These are phyloP conservation scores for Ferrisia virgata DNA, from an alignment of 2,888 invertebrate genomes.

Conservation along the genomic window DNA sequence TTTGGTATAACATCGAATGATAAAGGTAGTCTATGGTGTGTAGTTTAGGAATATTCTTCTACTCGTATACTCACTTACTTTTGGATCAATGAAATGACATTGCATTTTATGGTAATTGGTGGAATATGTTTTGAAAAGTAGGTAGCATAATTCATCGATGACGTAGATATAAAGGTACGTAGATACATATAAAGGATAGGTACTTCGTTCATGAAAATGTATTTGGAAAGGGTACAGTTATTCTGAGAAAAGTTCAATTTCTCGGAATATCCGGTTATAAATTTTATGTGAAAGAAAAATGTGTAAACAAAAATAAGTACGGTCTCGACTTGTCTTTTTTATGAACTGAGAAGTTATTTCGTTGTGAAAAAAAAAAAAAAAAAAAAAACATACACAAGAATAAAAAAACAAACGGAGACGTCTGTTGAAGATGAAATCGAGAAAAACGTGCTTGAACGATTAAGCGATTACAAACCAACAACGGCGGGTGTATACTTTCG, in stretches of 20 bases:
- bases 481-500: background rate
- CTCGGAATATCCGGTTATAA: slow-evolving; percentile 9
- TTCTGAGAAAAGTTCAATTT: background rate
- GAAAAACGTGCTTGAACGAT: slow-evolving; percentile 14
- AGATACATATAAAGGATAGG: too few species aligned
- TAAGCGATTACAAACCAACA: background rate
- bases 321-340: background rate
- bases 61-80: too few species aligned
- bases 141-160: background rate
- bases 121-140: too few species aligned
- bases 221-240: background rate
- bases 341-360: background rate
- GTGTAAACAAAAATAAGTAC: background rate
- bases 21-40: too few species aligned
- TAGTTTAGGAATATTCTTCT: too few species aligned
- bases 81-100: too few species aligned
- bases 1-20: too few species aligned
- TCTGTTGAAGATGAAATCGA: background rate
- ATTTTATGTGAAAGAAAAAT: background rate
- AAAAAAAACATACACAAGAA: too few species aligned
- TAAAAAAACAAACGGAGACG: background rate
- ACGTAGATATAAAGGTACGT: too few species aligned
- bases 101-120: too few species aligned
- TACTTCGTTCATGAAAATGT: too few species aligned
- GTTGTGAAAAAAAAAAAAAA: background rate